phyloP scores from a whole-genome alignment of 1,140 invertebrate species.

The Hypothenemus hampei region DNA sequence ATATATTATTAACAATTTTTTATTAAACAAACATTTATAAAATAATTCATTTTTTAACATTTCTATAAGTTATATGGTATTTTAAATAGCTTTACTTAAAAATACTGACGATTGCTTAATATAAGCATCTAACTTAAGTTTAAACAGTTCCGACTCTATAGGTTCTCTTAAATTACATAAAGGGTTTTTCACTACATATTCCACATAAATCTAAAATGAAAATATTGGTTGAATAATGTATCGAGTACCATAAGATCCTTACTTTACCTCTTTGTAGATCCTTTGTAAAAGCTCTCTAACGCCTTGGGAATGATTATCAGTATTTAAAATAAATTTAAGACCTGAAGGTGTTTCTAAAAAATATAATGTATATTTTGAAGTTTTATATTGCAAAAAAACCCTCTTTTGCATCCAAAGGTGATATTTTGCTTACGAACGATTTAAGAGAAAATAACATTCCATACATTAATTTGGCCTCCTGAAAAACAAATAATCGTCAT shows the following conservation, averaged over 20 bases:
- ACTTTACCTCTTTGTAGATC: slow-evolving; percentile 76
- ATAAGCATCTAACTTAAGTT: slow-evolving; percentile 83
- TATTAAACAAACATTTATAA: no score
- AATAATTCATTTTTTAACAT: no score
- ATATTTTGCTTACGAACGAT: slow-evolving; percentile 93
- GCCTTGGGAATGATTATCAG: slow-evolving; percentile 77
- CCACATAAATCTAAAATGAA: slow-evolving; percentile 81
- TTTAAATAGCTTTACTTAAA: slow-evolving; percentile 47
- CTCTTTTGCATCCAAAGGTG: slow-evolving; percentile 86
- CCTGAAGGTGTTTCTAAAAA: slow-evolving; percentile 94
- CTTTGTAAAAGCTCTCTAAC: slow-evolving; percentile 82
- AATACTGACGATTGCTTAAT: slow-evolving; percentile 73
- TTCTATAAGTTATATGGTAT: no score
- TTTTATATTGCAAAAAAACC: slow-evolving; percentile 88
- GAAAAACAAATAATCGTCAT: no score
- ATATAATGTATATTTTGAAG: slow-evolving; percentile 89
- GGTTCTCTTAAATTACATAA: slow-evolving; percentile 74
- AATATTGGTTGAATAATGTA: no score
- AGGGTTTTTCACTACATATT: slow-evolving; percentile 95
- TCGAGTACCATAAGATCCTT: no score
- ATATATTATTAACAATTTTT: no score
- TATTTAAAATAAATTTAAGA: slow-evolving; percentile 93
- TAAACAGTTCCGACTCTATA: slow-evolving; percentile 91
- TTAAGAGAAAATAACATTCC: slow-evolving; percentile 97
- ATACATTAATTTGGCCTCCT: slow-evolving; percentile 98